These are phyloP conservation scores for Baronia brevicornis DNA, from an alignment of 2,888 invertebrate genomes.

Conservation along the genomic window DNA sequence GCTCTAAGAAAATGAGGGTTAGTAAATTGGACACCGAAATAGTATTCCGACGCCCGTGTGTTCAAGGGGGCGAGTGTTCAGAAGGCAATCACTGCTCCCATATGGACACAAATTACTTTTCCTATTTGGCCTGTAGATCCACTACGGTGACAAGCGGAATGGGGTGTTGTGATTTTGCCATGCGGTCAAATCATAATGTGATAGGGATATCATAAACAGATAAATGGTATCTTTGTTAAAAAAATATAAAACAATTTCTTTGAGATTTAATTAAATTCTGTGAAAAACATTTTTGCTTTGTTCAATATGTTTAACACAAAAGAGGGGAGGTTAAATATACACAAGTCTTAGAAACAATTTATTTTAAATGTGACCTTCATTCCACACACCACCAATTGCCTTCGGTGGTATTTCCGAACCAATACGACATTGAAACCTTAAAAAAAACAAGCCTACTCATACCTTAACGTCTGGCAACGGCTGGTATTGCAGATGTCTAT, in stretches of 20 bases:
- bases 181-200: constrained; percentile 19
- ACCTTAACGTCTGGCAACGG: too few species aligned
- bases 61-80: constrained; percentile 56
- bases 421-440: too few species aligned
- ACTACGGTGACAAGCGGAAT: constrained; percentile 63
- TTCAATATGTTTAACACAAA: neutral
- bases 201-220: constrained; percentile 28
- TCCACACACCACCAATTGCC: too few species aligned
- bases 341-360: too few species aligned
- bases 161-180: constrained; percentile 43
- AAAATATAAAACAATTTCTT: constrained; percentile 5
- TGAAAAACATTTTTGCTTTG: too few species aligned
- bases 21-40: constrained; percentile 55
- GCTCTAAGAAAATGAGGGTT: constrained; percentile 51
- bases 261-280: constrained; percentile 13
- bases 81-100: constrained; percentile 71
- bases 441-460: too few species aligned
- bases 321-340: constrained; percentile 4
- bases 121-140: constrained; percentile 50
- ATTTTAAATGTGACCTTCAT: too few species aligned
- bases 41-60: constrained; percentile 43
- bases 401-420: too few species aligned
- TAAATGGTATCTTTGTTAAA: constrained; percentile 1
- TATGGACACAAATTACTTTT: constrained; percentile 74
- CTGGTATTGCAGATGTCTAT: too few species aligned